Base-by-base conservation (phyloP, 1,140 invertebrate species). In the Drosophila novamexicana region DNA sequence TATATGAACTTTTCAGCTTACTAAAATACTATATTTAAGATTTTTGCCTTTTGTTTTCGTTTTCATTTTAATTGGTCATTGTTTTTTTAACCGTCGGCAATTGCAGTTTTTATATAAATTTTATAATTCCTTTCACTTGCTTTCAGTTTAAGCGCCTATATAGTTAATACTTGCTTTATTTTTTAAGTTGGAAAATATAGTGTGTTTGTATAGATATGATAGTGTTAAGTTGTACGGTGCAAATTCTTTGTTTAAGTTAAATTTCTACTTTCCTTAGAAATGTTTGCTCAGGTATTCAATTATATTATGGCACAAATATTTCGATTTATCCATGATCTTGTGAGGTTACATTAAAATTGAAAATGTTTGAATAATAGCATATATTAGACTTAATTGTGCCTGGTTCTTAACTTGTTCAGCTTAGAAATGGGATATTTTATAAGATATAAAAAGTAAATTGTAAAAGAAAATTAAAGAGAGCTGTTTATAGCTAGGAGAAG, bases 211-310 rank as follows among this genome's bases (percentile, higher is more conserved):
- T 44, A 66, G 61, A 80, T 80, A 75, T 70, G 76, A 70, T 58
- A 47, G 53, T 37, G 16, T 32, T 45, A 70, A 54, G 12, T 50
- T 3, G 12, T 57, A 18, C 16, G n/a, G 34, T 63, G 16, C 44
- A 49, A 54, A 39, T 40, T 18, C 44, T 39, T 53, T 22, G 22
- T 44, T 36, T 52, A 59, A 53, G 57, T 57, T 44, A 39, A 59
- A 37, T 57, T 39, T 68, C 36, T 62, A 57, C 37, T 18, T 66
- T 53, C 54, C 47, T 52, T 64, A 53, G 9, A 62, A 42, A 36
- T 53, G 52, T 77, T 67, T 57, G 2, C 34, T 88, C 79, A 89
- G 79, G 83, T 88, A 83, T 71, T 79, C 56, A 63, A 65, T 56
- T 64, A 32, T 44, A 70, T 65, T 58, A 59, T 70, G 67, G 68